Conservation (phyloP, 2,797 vertebrate genomes). For the Petrocephalus sullivani region DNA sequence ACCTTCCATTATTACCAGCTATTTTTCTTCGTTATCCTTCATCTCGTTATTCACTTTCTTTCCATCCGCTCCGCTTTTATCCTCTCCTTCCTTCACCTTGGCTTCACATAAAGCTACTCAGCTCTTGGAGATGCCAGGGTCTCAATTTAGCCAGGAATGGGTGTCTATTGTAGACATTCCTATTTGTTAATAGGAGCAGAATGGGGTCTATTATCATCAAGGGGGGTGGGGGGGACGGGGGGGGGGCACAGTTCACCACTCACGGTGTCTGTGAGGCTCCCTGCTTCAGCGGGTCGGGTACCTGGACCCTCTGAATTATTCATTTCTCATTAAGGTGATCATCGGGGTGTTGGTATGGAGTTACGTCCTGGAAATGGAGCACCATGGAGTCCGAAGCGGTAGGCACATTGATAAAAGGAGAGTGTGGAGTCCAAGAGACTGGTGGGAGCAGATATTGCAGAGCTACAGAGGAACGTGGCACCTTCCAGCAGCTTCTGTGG, state of each 20-base stretch:
- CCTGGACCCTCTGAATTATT: slow-evolving; percentile 5
- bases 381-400: background rate
- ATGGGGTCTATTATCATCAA: background rate
- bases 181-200: background rate
- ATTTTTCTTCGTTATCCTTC: background rate
- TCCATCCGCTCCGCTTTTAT: background rate
- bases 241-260: background rate
- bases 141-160: background rate
- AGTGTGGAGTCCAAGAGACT: background rate
- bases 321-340: background rate
- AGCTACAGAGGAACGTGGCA: background rate
- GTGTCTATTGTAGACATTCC: background rate
- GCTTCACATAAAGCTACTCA: background rate
- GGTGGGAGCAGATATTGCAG: background rate
- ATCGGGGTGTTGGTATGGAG: background rate
- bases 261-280: background rate
- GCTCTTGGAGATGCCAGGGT: background rate
- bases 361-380: background rate
- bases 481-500: background rate
- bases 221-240: background rate
- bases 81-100: background rate
- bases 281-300: background rate
- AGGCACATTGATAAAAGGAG: background rate
- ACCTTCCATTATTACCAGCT: background rate
- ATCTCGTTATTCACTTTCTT: background rate